Conservation (phyloP, 2,113 vertebrate genomes). For the Elgaria multicarinata region DNA sequence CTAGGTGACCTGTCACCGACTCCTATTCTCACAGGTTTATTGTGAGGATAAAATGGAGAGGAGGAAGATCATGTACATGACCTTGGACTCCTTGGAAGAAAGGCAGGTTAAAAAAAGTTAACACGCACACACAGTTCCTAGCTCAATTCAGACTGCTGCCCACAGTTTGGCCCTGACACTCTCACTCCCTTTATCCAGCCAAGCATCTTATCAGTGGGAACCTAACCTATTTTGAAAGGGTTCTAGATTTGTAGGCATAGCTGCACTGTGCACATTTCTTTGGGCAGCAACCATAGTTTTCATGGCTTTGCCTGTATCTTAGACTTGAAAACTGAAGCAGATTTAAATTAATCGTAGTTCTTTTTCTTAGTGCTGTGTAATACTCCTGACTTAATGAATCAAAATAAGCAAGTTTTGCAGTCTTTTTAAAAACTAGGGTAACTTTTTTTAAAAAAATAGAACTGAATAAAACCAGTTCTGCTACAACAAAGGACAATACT, state of each 20-base stretch:
- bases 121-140: too few species aligned
- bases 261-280: not conserved
- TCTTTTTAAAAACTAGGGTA: not conserved
- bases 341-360: not conserved
- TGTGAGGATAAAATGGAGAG: too few species aligned
- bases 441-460: not conserved
- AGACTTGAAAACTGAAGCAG: not conserved
- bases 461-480: not conserved
- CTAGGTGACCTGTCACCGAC: too few species aligned
- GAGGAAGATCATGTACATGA: too few species aligned
- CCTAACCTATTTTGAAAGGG: not conserved
- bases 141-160: too few species aligned
- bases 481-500: not conserved
- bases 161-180: too few species aligned
- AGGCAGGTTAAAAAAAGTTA: too few species aligned
- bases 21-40: too few species aligned
- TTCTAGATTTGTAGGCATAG: not conserved
- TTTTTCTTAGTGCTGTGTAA: not conserved
- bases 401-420: not conserved
- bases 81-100: too few species aligned
- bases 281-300: not conserved
- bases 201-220: not conserved
- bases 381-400: not conserved
- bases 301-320: not conserved
- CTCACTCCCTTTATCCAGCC: too few species aligned